Conservation (phyloP, 2,888 invertebrate species). For the Drosophila greeni region DNA sequence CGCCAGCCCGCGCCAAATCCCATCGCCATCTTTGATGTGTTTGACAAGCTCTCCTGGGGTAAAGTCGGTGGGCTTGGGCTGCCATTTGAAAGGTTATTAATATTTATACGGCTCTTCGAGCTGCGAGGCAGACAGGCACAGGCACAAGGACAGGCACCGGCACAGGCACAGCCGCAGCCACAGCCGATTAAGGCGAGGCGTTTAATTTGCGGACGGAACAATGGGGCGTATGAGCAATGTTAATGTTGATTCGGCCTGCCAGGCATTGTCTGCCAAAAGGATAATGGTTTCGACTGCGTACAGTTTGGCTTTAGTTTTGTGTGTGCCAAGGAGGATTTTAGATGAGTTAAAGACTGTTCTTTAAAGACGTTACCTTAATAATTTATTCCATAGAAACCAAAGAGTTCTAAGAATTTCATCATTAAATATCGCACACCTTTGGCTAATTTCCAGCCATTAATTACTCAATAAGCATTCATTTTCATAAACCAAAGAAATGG, state of each 20-base stretch:
- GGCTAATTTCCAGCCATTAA: not conserved
- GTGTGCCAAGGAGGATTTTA: not conserved
- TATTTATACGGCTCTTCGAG: constrained; percentile 66
- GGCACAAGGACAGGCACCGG: constrained; percentile 6
- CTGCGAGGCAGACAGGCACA: constrained; percentile 13
- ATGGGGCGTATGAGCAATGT: constrained; percentile 47
- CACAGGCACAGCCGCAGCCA: constrained; percentile 5
- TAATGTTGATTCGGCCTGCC: constrained; percentile 25
- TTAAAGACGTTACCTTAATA: not conserved
- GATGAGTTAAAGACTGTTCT: not conserved
- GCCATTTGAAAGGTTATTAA: constrained; percentile 67
- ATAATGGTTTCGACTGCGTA: constrained; percentile 10
- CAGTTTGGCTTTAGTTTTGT: constrained; percentile 6
- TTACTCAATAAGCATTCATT: constrained; percentile 3
- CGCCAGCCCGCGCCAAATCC: not conserved
- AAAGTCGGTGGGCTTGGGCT: not conserved
- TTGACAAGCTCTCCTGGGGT: constrained; percentile 54
- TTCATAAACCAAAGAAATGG: constrained; percentile 3
- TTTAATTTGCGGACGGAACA: constrained; percentile 43
- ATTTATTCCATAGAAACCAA: too few species aligned
- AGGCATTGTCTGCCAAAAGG: constrained; percentile 20
- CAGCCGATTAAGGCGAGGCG: constrained; percentile 36
- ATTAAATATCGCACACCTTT: not conserved
- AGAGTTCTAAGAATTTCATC: not conserved
- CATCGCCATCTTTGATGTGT: constrained; percentile 57